Conservation (phyloP, 2,113 vertebrate genomes). For the Andinoacara biseriatus region DNA sequence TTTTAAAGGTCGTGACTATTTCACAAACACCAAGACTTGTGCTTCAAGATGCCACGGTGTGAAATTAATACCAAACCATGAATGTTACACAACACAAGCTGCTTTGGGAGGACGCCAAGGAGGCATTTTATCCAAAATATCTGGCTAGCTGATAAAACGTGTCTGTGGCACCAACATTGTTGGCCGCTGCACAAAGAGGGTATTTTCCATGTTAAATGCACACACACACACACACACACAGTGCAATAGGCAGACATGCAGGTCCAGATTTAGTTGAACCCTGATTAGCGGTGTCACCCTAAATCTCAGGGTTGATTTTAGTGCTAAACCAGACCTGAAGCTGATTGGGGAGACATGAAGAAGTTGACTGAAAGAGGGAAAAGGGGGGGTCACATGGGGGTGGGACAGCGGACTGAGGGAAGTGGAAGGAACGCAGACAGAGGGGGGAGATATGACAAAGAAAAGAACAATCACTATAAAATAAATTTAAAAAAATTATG, state of each 20-base stretch:
- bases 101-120: neutral
- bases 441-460: neutral
- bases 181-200: neutral
- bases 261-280: constrained; percentile 57
- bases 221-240: constrained; percentile 7
- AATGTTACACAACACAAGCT: neutral
- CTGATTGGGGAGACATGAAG: constrained; percentile 42
- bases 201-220: neutral
- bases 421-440: neutral
- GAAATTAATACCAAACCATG: neutral
- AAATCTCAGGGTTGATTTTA: constrained; percentile 51
- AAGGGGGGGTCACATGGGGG: too few relatives aligned
- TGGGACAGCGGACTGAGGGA: neutral
- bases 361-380: neutral
- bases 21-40: neutral
- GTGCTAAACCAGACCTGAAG: constrained; percentile 56
- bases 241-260: constrained; percentile 24
- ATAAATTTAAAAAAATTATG: neutral
- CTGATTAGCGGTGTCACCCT: constrained; percentile 72
- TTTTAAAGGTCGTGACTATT: too few relatives aligned
- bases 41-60: neutral
- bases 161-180: constrained; percentile 22
- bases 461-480: neutral
- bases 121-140: constrained; percentile 17
- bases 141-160: constrained; percentile 19